Base-by-base conservation (phyloP, 2,797 vertebrate genomes). In the Loris lydekkerianus region DNA sequence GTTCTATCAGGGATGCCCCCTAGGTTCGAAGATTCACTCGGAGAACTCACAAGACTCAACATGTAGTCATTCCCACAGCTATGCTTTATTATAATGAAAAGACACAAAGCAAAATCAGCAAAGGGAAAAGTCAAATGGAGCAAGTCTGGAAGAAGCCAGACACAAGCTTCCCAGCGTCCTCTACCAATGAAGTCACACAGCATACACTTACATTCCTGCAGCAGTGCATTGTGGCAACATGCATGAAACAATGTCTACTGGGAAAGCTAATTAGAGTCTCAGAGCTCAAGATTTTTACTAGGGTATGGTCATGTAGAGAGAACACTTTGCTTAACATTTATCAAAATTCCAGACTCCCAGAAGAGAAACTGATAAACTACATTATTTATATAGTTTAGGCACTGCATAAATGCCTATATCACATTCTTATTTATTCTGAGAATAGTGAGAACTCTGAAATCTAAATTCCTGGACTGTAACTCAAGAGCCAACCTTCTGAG, bases 401-500 rank as follows among this genome's bases (percentile, higher is more conserved):
- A 92, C 37, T 49, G 49, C 49, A 49, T 49, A 49, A 49, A 49
- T 14, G 11, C 49, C 49, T 34, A 49, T 49, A 49, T 49, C 49
- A 49, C 69, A 88, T 56, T 83, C 69, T 60, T 73, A 63, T 11
- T 34, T 56, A 20, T 82, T 82, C 69, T 87, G 25, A 31, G 25
- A 81, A 49, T 91, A 18, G 18, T 91, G 49, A 27, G 60, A 87
- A 75, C 86, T 11, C 72, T 56, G 31, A 87, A 91, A 75, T 95
- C 37, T 29, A 37, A 9, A 9, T 81, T 58, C 83, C 49, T 43
- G 81, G 20, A 65, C 34, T 75, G 34, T 67, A 40, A 63, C 4
- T 2, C n/a, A 60, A 67, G 49, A 18, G 70, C 84, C 69, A 76
- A 1, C 67, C 58, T 91, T 46, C 14, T 46, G 67, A 58, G 25